Evolutionary conservation across 1,140 invertebrate species (phyloP), one percentile per base, ranked within the genome.

Genomic region (Thrips palmi): DNA sequence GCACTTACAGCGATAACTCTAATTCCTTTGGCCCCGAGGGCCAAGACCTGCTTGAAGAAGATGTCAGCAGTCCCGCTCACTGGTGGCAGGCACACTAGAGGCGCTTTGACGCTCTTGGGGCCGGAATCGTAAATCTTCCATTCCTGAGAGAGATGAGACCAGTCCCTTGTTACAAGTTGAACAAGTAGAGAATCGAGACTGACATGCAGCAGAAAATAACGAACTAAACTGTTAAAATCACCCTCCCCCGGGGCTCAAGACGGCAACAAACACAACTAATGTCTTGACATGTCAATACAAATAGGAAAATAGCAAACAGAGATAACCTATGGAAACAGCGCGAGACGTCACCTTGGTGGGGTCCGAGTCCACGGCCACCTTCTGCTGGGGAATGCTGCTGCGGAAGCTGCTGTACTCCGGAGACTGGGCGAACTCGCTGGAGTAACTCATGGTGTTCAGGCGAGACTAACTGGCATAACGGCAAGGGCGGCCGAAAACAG

Each of bases 101-200:
- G 86, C 53, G 72, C 80, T 39, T 63, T 70, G 3, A 89, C 67
- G 29, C 65, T 68, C 52, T 77, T 76, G 5, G 86, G 85, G 27
- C 82, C 84, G 40, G 80, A 79, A 57, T 91, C 86, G 57, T 86
- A 89, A 24, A 89, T 64, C 52, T 74, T 74, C 86, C 86, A 91
- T 49, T 74, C 74, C 77, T 85, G 42, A 20, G 56, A 56, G 39
- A 51, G 42, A 39, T 56, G 48, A 39, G 46, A 15, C 42, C n/a
- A 41, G 32, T 33, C 12, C n/a, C n/a, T n/a, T n/a, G n/a, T n/a
- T n/a, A n/a, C n/a, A n/a, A n/a, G n/a, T n/a, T n/a, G n/a, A n/a
- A n/a, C n/a, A n/a, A n/a, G n/a, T n/a, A n/a, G n/a, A n/a, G n/a
- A n/a, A n/a, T n/a, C n/a, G n/a, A n/a, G n/a, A n/a, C n/a, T n/a